Percentiles rank a stretch among this genome's conserved stretches.
Evolutionary conservation across 1,140 invertebrate genomes (phyloP).

Genomic region (Drosophila nannoptera): DNA sequence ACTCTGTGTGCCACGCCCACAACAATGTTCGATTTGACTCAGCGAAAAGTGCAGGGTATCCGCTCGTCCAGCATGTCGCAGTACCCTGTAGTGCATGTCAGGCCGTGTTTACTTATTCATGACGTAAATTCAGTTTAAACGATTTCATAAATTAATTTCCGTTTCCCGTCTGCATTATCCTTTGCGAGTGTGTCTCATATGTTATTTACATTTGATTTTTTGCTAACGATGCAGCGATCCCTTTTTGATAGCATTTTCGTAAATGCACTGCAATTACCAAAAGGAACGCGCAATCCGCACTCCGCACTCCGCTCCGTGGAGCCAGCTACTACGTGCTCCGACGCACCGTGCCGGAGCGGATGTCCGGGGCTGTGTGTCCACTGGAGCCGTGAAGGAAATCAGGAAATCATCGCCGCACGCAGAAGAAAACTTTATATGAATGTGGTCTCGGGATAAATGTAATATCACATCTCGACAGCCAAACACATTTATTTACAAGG

Average conservation of each 20-base stretch:
- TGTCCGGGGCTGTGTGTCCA: slow-evolving; percentile 36
- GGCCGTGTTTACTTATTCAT: slow-evolving; percentile 63
- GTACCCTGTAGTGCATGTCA: slow-evolving; percentile 12
- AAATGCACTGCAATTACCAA: slow-evolving; percentile 59
- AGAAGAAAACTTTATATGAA: slow-evolving; percentile 3
- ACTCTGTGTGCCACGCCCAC: too few relatives aligned
- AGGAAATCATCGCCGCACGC: slow-evolving; percentile 16
- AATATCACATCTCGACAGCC: slow-evolving; percentile 47
- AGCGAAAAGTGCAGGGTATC: slow-evolving; percentile 5
- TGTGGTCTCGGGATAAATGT: slow-evolving; percentile 41
- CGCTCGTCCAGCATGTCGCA: neutral
- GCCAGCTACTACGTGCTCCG: slow-evolving; percentile 14
- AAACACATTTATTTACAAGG: slow-evolving; percentile 43
- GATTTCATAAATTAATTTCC: slow-evolving; percentile 77
- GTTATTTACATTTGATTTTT: slow-evolving; percentile 56
- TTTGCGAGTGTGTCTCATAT: slow-evolving; percentile 14
- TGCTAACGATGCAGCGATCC: slow-evolving; percentile 41
- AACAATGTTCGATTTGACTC: too few relatives aligned
- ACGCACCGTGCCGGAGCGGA: slow-evolving; percentile 43
- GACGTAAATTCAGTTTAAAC: slow-evolving; percentile 71
- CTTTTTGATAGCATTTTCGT: slow-evolving; percentile 38
- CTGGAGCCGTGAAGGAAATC: slow-evolving; percentile 19
- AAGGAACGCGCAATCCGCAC: slow-evolving; percentile 1
- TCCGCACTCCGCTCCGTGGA: neutral
- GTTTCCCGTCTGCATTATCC: slow-evolving; percentile 45